Evolutionary conservation across 1,140 invertebrate species (phyloP).

Genomic region (Dufourea novaeangliae): DNA sequence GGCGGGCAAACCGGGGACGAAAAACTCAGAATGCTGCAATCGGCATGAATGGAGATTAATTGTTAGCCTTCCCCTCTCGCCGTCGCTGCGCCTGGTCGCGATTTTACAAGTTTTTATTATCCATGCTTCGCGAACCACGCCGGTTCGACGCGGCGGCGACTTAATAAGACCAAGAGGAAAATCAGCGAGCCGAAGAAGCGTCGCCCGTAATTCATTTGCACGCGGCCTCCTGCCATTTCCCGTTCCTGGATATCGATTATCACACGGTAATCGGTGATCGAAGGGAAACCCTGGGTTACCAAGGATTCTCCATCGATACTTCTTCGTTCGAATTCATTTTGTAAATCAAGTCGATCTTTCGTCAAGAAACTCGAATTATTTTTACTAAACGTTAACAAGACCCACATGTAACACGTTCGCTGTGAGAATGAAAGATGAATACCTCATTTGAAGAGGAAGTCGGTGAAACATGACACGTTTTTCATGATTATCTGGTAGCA

Average conservation of each 20-base stretch:
- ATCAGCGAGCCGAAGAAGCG: constrained; percentile 24
- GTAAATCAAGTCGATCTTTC: too few species aligned
- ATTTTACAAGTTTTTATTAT: constrained; percentile 63
- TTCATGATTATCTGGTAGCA: too few species aligned
- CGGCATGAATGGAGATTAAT: constrained; percentile 69
- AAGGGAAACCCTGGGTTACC: background rate
- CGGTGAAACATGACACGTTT: too few species aligned
- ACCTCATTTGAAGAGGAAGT: too few species aligned
- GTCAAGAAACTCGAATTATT: too few species aligned
- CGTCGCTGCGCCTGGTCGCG: background rate
- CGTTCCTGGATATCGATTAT: constrained; percentile 10
- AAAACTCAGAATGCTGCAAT: constrained; percentile 64
- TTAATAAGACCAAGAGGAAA: constrained; percentile 22
- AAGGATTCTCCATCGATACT: background rate
- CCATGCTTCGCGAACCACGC: constrained; percentile 21
- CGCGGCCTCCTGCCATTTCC: constrained; percentile 17
- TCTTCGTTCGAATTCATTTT: background rate
- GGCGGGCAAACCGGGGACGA: constrained; percentile 6
- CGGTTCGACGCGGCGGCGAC: background rate
- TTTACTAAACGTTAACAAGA: too few species aligned
- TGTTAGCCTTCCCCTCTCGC: constrained; percentile 34
- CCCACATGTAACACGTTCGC: too few species aligned
- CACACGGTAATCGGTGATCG: background rate
- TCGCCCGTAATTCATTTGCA: constrained; percentile 27
- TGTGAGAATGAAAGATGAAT: too few species aligned